phyloP scores from a whole-genome alignment of 2,888 invertebrate species.

The Lampropteryx suffumata region DNA sequence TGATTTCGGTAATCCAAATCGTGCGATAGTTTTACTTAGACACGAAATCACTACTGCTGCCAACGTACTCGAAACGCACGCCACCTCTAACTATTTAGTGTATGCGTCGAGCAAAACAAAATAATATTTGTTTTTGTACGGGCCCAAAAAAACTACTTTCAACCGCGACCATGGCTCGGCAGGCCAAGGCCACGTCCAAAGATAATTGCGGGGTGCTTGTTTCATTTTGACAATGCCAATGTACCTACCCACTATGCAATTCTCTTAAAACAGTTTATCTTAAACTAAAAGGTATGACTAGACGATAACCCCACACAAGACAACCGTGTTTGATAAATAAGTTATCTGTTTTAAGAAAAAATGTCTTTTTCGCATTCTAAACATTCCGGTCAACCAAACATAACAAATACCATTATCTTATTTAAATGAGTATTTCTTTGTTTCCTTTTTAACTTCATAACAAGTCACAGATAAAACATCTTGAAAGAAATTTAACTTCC shows the following conservation, averaged over 20 bases:
- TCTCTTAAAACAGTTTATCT: too few relatives aligned
- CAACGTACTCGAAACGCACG: background rate
- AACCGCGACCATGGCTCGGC: background rate
- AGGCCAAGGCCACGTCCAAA: background rate
- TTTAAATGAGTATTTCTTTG: conserved; percentile 13
- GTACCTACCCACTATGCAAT: too few relatives aligned
- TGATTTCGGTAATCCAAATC: too few relatives aligned
- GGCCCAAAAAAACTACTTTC: background rate
- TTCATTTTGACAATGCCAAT: background rate
- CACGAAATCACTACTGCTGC: background rate
- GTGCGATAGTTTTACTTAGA: too few relatives aligned
- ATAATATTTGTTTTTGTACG: too few relatives aligned
- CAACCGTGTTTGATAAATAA: too few relatives aligned
- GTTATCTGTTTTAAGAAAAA: too few relatives aligned
- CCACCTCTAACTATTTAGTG: background rate
- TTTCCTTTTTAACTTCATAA: background rate
- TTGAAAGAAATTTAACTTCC: background rate
- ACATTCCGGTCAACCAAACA: background rate
- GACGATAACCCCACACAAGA: background rate
- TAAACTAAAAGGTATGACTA: background rate
- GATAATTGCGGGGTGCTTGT: background rate
- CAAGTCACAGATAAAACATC: background rate
- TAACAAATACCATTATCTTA: conserved; percentile 1
- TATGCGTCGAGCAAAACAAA: background rate
- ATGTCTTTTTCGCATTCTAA: background rate